Percentiles rank a stretch among this genome's conserved stretches.
Conservation (phyloP, 1,140 invertebrate species). For the Bemisia tabaci region DNA sequence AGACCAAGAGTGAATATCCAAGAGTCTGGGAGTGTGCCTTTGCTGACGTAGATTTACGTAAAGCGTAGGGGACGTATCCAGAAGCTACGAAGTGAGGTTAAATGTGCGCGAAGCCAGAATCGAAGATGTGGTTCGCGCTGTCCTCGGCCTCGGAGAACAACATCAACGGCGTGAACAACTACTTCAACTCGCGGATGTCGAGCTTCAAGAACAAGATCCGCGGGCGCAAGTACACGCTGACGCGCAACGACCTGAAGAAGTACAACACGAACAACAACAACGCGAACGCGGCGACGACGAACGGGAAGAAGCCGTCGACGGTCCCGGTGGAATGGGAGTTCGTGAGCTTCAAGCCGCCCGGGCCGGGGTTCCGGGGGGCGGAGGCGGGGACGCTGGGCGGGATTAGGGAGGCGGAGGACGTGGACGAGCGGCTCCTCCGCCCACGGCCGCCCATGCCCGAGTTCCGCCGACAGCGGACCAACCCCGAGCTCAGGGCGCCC, state of each 20-base stretch:
- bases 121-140: conserved; percentile 28
- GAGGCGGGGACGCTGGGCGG: neutral
- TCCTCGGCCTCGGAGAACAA: conserved; percentile 11
- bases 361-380: conserved; percentile 8
- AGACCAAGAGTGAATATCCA: too few relatives aligned
- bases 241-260: conserved; percentile 13
- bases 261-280: neutral
- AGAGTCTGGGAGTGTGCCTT: too few relatives aligned
- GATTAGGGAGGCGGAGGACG: conserved; percentile 7
- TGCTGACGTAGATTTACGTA: too few relatives aligned
- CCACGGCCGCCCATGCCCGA: conserved; percentile 1
- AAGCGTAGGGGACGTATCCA: too few relatives aligned
- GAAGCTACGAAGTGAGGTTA: too few relatives aligned
- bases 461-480: conserved; percentile 3
- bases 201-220: conserved; percentile 31
- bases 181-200: conserved; percentile 27
- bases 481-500: conserved; percentile 12
- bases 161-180: neutral
- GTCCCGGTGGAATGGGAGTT: conserved; percentile 30
- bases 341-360: conserved; percentile 30
- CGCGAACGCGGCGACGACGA: conserved; percentile 15
- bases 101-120: too few relatives aligned
- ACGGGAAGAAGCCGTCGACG: conserved; percentile 16
- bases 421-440: neutral
- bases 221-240: conserved; percentile 28